Evolutionary conservation across 2,113 vertebrate genomes (phyloP), one percentile per base, ranked within the genome.

Genomic region (Petrocephalus zakoni): DNA sequence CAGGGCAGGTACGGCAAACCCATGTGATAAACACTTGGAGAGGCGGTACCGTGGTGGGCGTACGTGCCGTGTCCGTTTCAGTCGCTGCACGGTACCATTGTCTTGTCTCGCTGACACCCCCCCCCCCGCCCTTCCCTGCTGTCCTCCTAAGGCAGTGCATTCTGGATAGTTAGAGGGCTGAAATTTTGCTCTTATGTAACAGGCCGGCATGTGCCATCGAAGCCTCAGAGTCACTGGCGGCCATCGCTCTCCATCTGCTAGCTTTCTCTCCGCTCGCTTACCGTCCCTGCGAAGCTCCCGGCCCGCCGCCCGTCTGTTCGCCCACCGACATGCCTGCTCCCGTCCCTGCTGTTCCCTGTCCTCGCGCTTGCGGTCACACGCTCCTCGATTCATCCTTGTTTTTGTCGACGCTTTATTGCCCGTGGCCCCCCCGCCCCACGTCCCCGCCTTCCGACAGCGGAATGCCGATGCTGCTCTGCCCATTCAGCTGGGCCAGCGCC

Each of bases 81-180:
- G 51, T n/a, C 6, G 1, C n/a, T 86, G 49, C 84, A 56, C 53
- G 13, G 84, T 25, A 25, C 49, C 46, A 0, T n/a, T 1, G 49
- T n/a, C 21, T 49, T n/a, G 49, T 56, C 49, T 86, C 55, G 49
- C 51, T 56, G 25, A 72, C 87, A 51, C 68, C 6, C 15, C n/a
- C 87, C 0, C 2, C n/a, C 47, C 25, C 58, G 46, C 88, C 89
- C 89, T 93, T 94, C 88, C 88, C 68, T 86, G 19, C n/a, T 21
- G 4, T 22, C 49, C 9, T 56, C 47, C 47, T 13, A 17, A 37
- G 64, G 42, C 88, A 21, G 22, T 0, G 49, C 75, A 37, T 55
- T 53, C 10, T 25, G 56, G 46, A 83, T 84, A 58, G 51, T 88
- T 61, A 68, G 55, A 81, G 53, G 51, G 89, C 86, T 82, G 19